Base-by-base conservation (phyloP, 64 coral and sea anemone species). In the Porites australiensis region DNA sequence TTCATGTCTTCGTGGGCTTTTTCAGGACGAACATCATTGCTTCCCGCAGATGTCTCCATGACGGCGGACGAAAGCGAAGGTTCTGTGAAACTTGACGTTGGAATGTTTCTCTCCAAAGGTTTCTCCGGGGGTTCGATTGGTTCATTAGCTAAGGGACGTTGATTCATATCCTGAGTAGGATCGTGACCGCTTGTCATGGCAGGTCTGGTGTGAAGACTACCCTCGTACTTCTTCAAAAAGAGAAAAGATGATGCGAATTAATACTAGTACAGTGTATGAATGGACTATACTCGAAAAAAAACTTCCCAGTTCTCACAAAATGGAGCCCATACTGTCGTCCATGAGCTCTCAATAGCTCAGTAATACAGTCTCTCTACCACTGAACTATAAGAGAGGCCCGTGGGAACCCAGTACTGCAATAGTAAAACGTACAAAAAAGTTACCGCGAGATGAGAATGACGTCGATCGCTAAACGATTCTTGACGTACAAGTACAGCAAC, bases 21-120 rank as follows among this genome's bases (percentile, higher is more conserved):
- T 11, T 13, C 12, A 15, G 16, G 16, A 83, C 6, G 80, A 21
- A 3, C 18, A 50, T 50, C 15, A 20, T 67, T 67, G 8, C 8
- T 45, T 27, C 13, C 81, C 7, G 19, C 18, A 0, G 81, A 20
- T 16, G 81, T 67, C 16, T 51, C 62, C 16, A 66, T 68, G 18
- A 23, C 61, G 12, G 81, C 21, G 18, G 81, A 69, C 19, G 81
- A 84, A 1, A 23, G 81, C 10, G 46, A 68, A 22, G 81, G 81
- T 68, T 68, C 18, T 51, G 45, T 16, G 4, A 84, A 84, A 68
- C 43, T 64, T 15, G 81, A 22, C 61, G 20, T 21, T 9, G 63
- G 81, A 84, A 68, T 49, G 63, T 49, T 84, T 21, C 62, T 48
- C 44, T 84, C 81, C 18, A 84, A 84, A 68, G 81, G 81, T 84